Percentiles rank a stretch among this genome's conserved stretches.
These are phyloP conservation scores for Neodiprion pinetum DNA, from an alignment of 1,140 invertebrate genomes.

Conservation along the genomic window DNA sequence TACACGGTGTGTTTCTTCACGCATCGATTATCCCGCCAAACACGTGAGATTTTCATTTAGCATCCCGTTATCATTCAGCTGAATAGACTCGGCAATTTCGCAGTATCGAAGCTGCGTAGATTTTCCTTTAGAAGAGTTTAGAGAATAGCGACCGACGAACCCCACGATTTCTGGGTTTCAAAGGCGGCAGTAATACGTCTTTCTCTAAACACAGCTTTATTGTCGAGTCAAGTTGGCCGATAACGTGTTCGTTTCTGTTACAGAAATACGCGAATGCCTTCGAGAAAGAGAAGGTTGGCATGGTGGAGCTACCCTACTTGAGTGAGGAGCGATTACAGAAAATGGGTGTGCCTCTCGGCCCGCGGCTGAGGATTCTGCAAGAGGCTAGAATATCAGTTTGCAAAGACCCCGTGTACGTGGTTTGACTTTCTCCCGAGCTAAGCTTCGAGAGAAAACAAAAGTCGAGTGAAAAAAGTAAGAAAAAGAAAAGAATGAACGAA, in stretches of 20 bases:
- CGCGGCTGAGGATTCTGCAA: slow-evolving; percentile 86
- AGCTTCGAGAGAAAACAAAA: neutral
- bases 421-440: slow-evolving; percentile 32
- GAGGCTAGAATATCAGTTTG: slow-evolving; percentile 80
- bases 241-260: slow-evolving; percentile 40
- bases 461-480: neutral
- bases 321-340: slow-evolving; percentile 89
- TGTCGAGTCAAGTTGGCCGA: too few relatives aligned
- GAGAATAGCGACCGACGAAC: too few relatives aligned
- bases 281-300: slow-evolving; percentile 88
- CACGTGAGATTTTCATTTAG: too few relatives aligned
- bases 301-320: slow-evolving; percentile 90
- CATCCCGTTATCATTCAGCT: too few relatives aligned
- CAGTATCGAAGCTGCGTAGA: too few relatives aligned
- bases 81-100: too few relatives aligned
- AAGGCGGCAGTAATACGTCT: too few relatives aligned
- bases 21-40: too few relatives aligned
- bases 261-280: slow-evolving; percentile 90
- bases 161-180: too few relatives aligned
- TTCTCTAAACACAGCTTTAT: too few relatives aligned
- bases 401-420: slow-evolving; percentile 62
- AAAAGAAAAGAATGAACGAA: neutral
- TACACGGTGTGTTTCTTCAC: too few relatives aligned
- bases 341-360: slow-evolving; percentile 89
- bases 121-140: too few relatives aligned